Evolutionary conservation across 2,888 invertebrate species (phyloP).

Genomic region (Calameuta idolon): DNA sequence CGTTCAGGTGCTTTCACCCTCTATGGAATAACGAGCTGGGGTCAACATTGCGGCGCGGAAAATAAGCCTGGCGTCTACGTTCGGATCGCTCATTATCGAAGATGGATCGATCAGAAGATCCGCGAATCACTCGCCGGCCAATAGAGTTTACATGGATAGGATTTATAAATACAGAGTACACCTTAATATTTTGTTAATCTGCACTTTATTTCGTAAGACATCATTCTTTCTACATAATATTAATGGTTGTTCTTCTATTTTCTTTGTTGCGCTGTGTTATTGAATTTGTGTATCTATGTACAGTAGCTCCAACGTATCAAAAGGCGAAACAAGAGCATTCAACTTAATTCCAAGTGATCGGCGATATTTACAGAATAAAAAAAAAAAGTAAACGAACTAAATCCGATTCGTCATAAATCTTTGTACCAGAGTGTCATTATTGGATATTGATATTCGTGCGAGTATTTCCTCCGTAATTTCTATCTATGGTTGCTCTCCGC

Average conservation of each 20-base stretch:
- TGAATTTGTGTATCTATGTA: conserved; percentile 48
- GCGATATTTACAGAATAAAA: too few relatives aligned
- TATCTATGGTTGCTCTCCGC: too few relatives aligned
- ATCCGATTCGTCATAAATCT: too few relatives aligned
- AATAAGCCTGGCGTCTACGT: conserved; percentile 84
- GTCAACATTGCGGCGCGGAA: conserved; percentile 79
- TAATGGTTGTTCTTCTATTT: conserved; percentile 49
- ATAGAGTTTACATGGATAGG: conserved; percentile 32
- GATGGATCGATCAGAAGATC: conserved; percentile 76
- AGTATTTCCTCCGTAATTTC: too few relatives aligned
- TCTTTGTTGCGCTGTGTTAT: conserved; percentile 43
- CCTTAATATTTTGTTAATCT: conserved; percentile 41
- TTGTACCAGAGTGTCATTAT: too few relatives aligned
- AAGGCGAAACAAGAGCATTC: too few relatives aligned
- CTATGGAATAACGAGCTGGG: conserved; percentile 83
- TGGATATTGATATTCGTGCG: too few relatives aligned
- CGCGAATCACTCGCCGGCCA: conserved; percentile 52
- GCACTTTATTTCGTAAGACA: conserved; percentile 61
- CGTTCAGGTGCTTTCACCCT: conserved; percentile 74
- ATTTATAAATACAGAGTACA: neutral
- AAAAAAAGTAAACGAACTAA: too few relatives aligned
- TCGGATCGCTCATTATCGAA: conserved; percentile 73
- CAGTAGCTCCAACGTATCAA: conserved; percentile 43
- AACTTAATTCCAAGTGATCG: too few relatives aligned
- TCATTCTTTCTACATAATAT: conserved; percentile 61